Evolutionary conservation across 53 echinoderm and acorn worm genomes (phyloP), one percentile per base, ranked within the genome.

Genomic region (Holothuria scabra): DNA sequence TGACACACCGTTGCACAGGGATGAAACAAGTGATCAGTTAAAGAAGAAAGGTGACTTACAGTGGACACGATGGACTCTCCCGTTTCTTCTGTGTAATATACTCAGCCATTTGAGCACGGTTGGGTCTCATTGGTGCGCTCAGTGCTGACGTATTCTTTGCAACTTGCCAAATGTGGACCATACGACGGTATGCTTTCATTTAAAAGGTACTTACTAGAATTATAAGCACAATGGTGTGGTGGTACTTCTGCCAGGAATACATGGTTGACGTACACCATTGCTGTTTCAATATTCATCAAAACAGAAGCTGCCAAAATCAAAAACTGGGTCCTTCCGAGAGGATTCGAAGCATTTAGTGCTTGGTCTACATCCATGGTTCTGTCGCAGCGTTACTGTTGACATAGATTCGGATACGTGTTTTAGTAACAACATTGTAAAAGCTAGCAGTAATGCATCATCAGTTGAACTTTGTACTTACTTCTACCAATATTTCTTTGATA

Each of bases 231-330:
- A 29, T 76, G 56, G 56, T 76, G 28, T 12, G 76, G 76, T 55
- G 76, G 76, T 76, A 56, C 55, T 56, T 76, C 55, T 13, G 76
- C 76, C 14, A 76, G 76, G 19, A 76, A 76, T 5, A 76, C 76
- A 21, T 76, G 46, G 29, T 28, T 52, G 28, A 76, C 18, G 25
- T 25, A 29, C 14, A 29, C 24, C 24, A 76, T 49, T 25, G 26
- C 76, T 29, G 41, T 56, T 56, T 25, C 55, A 1, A 76, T 18
- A 18, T 76, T 49, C 76, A 76, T 76, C 44, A 76, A 28, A 4
- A 56, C 25, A 28, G 76, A 55, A 12, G 76, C 76, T 76, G 55
- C 20, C 8, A 76, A 56, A 56, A 76, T 49, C 25, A 76, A 22
- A 21, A 76, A 8, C 46, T 76, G 76, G 11, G 76, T 55, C 25